Evolutionary conservation across 1,140 invertebrate genomes (phyloP), one percentile per base, ranked within the genome.

Genomic region (Protaetia brevitarsis): DNA sequence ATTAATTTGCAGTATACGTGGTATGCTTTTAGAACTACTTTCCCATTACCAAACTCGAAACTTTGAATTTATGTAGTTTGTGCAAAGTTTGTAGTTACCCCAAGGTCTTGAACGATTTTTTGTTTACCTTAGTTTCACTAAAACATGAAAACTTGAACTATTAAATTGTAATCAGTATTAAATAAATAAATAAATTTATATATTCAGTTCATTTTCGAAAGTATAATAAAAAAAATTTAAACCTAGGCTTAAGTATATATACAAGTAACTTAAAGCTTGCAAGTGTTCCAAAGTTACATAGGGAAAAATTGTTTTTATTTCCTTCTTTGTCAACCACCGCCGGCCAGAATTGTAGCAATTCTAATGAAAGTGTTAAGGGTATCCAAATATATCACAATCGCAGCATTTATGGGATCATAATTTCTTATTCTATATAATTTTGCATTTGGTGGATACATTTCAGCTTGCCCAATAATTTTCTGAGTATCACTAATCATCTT

Each of bases 281-380:
- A 31, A n/a, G 27, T 13, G 11, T n/a, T 8, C 16, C 29, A 59
- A 59, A 29, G 28, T 56, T 4, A 5, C 10, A 59, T 2, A 11
- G 57, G 4, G 13, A 16, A 29, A 59, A 1, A 3, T 2, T n/a
- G 30, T 59, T 36, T 19, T 51, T 36, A 62, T 30, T 27, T 62
- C n/a, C 31, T 74, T 63, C 66, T 72, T 57, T 73, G 66, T 27
- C 82, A 82, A 64, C 90, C 90, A 68, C 89, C 88, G 68, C 89
- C 88, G 19, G 89, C 86, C 67, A 99, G 76, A 66, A 99, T 96
- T 71, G 89, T 89, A 1, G 90, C 92, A 75, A 99, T 91, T 69
- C 97, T 83, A 71, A 98, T 90, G 79, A 99, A 99, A 72, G 99
- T 99, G 79, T 99, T 99, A n/a, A 99, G 74, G 1, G 93, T 91